Evolutionary conservation across 92 coral and sea anemone genomes (phyloP).

Genomic region (Umimayanthus kanabou): DNA sequence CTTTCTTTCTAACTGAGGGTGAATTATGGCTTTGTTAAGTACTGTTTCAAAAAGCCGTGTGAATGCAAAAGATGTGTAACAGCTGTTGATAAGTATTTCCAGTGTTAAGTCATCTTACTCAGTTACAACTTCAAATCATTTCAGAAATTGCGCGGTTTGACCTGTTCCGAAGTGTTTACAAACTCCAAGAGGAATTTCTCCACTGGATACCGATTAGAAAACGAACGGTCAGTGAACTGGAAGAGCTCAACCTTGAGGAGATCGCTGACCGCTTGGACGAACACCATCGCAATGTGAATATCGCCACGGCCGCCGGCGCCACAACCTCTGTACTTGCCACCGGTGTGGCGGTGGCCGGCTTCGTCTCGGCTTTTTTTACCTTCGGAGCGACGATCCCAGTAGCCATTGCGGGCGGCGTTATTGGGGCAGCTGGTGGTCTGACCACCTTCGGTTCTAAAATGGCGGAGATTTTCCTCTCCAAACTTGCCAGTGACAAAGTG

Average conservation of each 20-base stretch:
- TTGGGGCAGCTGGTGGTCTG: constrained; percentile 69
- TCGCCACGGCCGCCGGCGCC: constrained; percentile 70
- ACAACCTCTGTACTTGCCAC: constrained; percentile 64
- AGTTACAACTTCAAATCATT: not conserved
- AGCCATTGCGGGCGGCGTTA: constrained; percentile 56
- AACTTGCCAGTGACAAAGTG: constrained; percentile 54
- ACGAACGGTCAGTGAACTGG: constrained; percentile 57
- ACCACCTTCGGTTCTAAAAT: constrained; percentile 69
- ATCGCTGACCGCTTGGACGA: constrained; percentile 49
- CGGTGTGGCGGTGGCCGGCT: constrained; percentile 64
- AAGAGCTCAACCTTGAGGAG: constrained; percentile 56
- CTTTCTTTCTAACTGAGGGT: too few species aligned
- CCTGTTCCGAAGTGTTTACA: constrained; percentile 38
- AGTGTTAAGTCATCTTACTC: not conserved
- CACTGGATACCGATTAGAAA: constrained; percentile 63
- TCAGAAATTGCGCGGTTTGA: constrained; percentile 53
- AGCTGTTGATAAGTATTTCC: not conserved
- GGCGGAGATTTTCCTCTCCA: constrained; percentile 50
- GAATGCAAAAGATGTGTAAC: not conserved
- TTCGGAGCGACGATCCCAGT: constrained; percentile 70
- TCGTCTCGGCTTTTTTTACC: constrained; percentile 60
- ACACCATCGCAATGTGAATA: constrained; percentile 60
- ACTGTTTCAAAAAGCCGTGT: not conserved
- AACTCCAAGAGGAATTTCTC: constrained; percentile 50
- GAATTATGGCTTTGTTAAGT: too few species aligned